Evolutionary conservation across 2,888 invertebrate species (phyloP), one percentile per base, ranked within the genome.

Genomic region (Agelastica alni): DNA sequence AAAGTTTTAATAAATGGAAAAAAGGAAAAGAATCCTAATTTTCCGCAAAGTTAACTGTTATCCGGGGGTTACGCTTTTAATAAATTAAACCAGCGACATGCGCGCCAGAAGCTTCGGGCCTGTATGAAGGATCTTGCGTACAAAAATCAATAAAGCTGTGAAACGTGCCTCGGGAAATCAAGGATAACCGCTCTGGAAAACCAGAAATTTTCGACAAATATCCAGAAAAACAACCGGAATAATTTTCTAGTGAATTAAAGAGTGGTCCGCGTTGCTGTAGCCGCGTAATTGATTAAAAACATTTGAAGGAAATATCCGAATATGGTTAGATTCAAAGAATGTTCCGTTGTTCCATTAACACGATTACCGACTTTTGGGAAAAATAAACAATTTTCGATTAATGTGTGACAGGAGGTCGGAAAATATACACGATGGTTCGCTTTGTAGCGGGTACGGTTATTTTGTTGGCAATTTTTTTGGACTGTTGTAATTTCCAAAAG

Each of bases 401-500:
- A 16, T 18, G 53, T 47, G 34, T 53, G 53, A 48, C 47, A 34
- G 26, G 18, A 30, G 30, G 20, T 30, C 12, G 2, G 34, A 10
- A n/a, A 48, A 2, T 28, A 26, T 30, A 10, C 37, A 32, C 36
- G 28, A 55, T 55, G 55, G 10, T 41, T 22, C 49, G 51, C 16
- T 51, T 32, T 12, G 9, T 18, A 10, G 34, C 18, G 12, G 16
- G 12, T 10, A 3, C 13, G 28, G 2, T 58, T 18, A 17, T 56
- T 41, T 28, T 60, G 17, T 39, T 60, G 44, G 44, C 55, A 37
- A 12, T 60, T 26, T 43, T 44, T 14, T 42, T 59, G 30, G 46
- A 46, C 39, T 52, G 58, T 42, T 65, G 65, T 57, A 62, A 49
- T 34, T 57, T 61, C 12, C 87, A 87, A 76, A 86, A 85, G 72